Conservation (phyloP, 2,113 vertebrate genomes). For the Muntiacus reevesi region DNA sequence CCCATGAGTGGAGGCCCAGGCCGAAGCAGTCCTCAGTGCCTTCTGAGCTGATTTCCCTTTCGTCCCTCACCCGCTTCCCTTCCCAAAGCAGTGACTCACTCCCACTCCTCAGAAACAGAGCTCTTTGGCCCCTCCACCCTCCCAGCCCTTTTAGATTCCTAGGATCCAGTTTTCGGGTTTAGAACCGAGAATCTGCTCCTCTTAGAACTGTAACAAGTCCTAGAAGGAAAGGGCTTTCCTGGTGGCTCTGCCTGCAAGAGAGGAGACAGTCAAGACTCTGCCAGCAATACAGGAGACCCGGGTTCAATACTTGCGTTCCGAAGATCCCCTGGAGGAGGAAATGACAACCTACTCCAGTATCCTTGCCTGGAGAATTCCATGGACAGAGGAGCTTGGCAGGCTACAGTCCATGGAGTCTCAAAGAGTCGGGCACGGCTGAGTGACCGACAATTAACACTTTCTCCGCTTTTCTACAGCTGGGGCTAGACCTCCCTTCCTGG, state of each 20-base stretch:
- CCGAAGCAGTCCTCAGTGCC: not conserved
- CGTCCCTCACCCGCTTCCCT: not conserved
- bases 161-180: not conserved
- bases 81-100: not conserved
- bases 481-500: not conserved
- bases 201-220: not conserved
- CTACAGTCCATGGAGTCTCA: not conserved
- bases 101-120: not conserved
- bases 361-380: not conserved
- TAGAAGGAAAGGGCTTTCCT: not conserved
- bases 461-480: not conserved
- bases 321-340: not conserved
- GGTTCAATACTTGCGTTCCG: rapidly evolving
- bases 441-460: not conserved
- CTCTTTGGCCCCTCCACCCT: not conserved
- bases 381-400: not conserved
- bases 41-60: not conserved
- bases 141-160: not conserved
- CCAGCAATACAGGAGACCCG: not conserved
- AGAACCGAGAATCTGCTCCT: not conserved
- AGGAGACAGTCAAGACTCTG: not conserved
- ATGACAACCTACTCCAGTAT: not conserved
- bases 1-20: not conserved
- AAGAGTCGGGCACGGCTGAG: not conserved
- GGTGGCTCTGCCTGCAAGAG: not conserved